Evolutionary conservation across 2,797 vertebrate genomes (phyloP).

Genomic region (Orientallactaga sibirica): DNA sequence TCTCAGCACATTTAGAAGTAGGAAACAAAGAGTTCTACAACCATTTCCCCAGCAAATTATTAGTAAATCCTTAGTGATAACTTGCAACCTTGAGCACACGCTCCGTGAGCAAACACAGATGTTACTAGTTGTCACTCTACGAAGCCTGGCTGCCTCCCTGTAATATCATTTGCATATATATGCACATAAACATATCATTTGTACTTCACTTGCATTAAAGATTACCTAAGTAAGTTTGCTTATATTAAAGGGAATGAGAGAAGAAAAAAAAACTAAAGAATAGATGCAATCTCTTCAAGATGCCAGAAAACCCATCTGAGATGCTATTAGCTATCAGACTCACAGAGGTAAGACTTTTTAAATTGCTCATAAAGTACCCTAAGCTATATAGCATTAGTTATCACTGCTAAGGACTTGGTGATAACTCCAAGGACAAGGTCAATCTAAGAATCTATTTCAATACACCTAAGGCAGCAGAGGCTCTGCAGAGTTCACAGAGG

Average conservation of each 20-base stretch:
- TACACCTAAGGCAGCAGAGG: conserved; percentile 31
- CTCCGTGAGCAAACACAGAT: conserved; percentile 52
- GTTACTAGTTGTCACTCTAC: conserved; percentile 30
- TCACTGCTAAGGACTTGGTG: conserved; percentile 64
- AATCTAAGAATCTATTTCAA: conserved; percentile 71
- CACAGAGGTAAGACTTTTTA: conserved; percentile 41
- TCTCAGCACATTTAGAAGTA: conserved; percentile 58
- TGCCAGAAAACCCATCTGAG: conserved; percentile 56
- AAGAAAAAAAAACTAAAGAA: neutral
- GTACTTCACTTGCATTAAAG: conserved; percentile 29
- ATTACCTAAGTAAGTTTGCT: conserved; percentile 55
- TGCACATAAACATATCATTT: conserved; percentile 51
- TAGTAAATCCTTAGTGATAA: conserved; percentile 48
- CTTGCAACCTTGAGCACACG: conserved; percentile 59
- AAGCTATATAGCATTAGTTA: conserved; percentile 58
- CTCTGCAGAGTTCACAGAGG: conserved; percentile 39
- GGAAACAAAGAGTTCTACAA: conserved; percentile 50
- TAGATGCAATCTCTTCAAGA: conserved; percentile 43
- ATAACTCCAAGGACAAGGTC: conserved; percentile 74
- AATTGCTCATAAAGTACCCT: conserved; percentile 71
- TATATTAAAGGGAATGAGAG: conserved; percentile 26
- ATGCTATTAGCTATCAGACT: conserved; percentile 47
- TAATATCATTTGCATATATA: conserved; percentile 64
- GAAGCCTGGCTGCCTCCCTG: neutral
- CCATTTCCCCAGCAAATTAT: conserved; percentile 48